phyloP scores from a whole-genome alignment of 1,140 invertebrate species.

The Platyura marginata region DNA sequence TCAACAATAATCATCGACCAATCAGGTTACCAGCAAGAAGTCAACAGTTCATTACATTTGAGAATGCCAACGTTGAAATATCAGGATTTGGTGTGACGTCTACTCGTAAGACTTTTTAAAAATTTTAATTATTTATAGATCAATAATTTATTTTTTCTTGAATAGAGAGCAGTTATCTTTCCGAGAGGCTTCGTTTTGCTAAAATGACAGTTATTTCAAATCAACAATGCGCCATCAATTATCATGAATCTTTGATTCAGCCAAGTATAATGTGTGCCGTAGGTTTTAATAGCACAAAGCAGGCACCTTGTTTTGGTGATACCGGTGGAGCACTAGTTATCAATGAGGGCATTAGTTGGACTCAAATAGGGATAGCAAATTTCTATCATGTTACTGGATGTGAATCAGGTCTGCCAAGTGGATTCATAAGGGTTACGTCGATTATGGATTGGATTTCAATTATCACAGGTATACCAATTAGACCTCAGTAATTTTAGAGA shows the following conservation, averaged over 20 bases:
- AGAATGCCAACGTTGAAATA: neutral
- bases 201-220: neutral
- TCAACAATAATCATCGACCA: neutral
- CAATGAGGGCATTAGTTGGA: neutral
- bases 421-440: neutral
- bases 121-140: no score
- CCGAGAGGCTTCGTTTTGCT: neutral
- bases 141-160: no score
- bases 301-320: neutral
- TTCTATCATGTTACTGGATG: neutral
- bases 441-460: neutral
- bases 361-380: neutral
- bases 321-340: neutral
- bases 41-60: neutral
- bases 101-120: neutral
- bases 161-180: no score
- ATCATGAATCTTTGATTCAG: neutral
- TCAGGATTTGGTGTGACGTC: neutral
- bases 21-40: neutral
- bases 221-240: neutral
- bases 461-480: neutral
- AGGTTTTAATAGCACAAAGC: neutral
- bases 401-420: neutral
- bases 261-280: neutral
- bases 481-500: no score